phyloP scores from a whole-genome alignment of 2,113 vertebrate genomes.

The Cyprinodon brontotheroides region DNA sequence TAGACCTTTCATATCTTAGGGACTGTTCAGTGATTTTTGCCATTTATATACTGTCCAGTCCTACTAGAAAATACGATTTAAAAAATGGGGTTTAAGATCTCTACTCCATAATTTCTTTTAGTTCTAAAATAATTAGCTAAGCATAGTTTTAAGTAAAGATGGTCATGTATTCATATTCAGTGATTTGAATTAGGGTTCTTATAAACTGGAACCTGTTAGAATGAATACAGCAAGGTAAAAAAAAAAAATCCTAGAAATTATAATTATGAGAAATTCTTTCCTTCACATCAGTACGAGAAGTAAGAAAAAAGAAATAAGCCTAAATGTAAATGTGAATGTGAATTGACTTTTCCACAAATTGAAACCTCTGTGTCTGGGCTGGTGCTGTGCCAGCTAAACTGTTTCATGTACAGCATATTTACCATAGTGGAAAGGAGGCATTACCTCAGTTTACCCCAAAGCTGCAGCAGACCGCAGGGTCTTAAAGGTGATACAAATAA shows the following conservation, averaged over 20 bases:
- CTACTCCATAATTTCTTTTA: too few species aligned
- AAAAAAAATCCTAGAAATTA: not conserved
- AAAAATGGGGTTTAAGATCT: too few species aligned
- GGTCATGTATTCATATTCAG: not conserved
- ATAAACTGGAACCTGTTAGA: not conserved
- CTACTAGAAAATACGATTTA: too few species aligned
- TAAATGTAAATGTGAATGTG: slow-evolving; percentile 14
- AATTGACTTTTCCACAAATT: slow-evolving; percentile 53
- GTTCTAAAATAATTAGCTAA: too few species aligned
- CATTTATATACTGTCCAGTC: too few species aligned
- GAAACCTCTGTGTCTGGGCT: slow-evolving; percentile 35
- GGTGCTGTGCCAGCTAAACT: slow-evolving; percentile 35
- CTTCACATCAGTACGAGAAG: slow-evolving; percentile 16
- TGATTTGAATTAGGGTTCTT: not conserved
- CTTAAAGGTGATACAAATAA: slow-evolving; percentile 65
- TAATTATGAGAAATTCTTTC: not conserved
- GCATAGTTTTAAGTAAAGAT: too few species aligned
- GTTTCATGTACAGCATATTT: slow-evolving; percentile 40
- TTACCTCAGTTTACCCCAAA: slow-evolving; percentile 68
- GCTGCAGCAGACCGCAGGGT: slow-evolving; percentile 50
- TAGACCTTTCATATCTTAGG: too few species aligned
- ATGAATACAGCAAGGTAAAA: not conserved
- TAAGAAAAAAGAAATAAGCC: slow-evolving; percentile 24
- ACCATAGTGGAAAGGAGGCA: slow-evolving; percentile 38
- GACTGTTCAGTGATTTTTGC: too few species aligned